A percentile compares a stretch with the other conserved stretches of the same genome.
These are phyloP conservation scores for Microchirus variegatus DNA, from an alignment of 2,797 vertebrate genomes.

Conservation along the genomic window DNA sequence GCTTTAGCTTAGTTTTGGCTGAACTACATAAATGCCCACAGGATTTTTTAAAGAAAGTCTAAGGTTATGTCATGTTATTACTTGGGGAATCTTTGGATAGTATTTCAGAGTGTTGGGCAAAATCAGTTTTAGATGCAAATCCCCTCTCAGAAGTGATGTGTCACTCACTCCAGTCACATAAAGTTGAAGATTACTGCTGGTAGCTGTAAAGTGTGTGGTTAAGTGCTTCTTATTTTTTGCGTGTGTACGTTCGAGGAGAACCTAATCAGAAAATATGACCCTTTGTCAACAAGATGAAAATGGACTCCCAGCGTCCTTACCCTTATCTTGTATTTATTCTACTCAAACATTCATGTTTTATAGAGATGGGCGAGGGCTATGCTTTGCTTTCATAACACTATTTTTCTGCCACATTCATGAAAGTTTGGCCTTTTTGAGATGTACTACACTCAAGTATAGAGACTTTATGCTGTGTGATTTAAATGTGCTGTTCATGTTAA, in stretches of 20 bases:
- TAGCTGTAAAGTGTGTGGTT: too few relatives aligned
- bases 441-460: background rate
- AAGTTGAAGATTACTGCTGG: too few relatives aligned
- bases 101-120: too few relatives aligned
- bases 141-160: too few relatives aligned
- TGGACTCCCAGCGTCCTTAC: background rate
- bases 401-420: background rate
- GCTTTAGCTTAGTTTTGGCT: too few relatives aligned
- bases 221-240: background rate
- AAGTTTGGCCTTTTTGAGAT: conserved; percentile 5
- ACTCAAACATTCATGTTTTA: background rate
- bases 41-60: too few relatives aligned
- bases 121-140: too few relatives aligned
- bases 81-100: too few relatives aligned
- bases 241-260: background rate
- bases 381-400: background rate
- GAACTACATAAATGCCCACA: too few relatives aligned
- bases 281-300: background rate
- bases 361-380: background rate
- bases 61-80: too few relatives aligned
- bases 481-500: background rate
- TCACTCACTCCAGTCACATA: too few relatives aligned
- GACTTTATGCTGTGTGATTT: background rate
- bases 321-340: background rate
- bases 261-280: background rate